phyloP scores from a whole-genome alignment of 2,888 invertebrate genomes.

The Tridacna crocea region DNA sequence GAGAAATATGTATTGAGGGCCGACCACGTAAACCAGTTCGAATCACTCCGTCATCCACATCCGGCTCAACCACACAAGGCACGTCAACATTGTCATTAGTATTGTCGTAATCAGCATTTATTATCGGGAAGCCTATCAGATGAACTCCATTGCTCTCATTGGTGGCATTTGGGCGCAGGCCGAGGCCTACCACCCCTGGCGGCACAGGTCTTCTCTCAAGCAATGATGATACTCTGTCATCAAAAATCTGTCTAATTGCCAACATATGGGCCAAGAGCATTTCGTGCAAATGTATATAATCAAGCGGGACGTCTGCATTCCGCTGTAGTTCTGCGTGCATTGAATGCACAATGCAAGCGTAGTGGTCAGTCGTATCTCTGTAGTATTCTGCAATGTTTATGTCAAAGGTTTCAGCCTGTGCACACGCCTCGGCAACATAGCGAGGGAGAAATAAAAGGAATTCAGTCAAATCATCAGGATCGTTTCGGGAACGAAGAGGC shows the following conservation, averaged over 20 bases:
- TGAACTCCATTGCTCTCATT: too few species aligned
- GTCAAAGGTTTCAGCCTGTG: neutral
- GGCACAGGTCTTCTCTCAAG: neutral
- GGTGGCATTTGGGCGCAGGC: too few species aligned
- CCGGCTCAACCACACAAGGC: neutral
- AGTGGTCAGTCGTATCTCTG: neutral
- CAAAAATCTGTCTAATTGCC: neutral
- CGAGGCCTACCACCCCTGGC: too few species aligned
- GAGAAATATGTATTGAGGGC: neutral
- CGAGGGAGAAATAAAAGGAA: neutral
- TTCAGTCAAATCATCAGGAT: neutral
- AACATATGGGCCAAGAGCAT: neutral
- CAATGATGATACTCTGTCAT: neutral
- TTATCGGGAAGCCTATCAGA: too few species aligned
- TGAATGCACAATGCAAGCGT: neutral
- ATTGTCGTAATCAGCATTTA: too few species aligned
- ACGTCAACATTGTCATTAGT: neutral
- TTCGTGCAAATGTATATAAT: neutral
- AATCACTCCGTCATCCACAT: neutral
- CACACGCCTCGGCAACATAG: neutral
- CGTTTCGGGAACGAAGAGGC: neutral
- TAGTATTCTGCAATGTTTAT: neutral
- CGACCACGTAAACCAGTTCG: neutral
- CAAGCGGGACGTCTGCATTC: neutral
- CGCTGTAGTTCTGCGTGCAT: neutral